A percentile compares a stretch with the other conserved stretches of the same genome.
These are phyloP conservation scores for Gadopsis marmoratus DNA, from an alignment of 2,797 vertebrate genomes.

Conservation along the genomic window DNA sequence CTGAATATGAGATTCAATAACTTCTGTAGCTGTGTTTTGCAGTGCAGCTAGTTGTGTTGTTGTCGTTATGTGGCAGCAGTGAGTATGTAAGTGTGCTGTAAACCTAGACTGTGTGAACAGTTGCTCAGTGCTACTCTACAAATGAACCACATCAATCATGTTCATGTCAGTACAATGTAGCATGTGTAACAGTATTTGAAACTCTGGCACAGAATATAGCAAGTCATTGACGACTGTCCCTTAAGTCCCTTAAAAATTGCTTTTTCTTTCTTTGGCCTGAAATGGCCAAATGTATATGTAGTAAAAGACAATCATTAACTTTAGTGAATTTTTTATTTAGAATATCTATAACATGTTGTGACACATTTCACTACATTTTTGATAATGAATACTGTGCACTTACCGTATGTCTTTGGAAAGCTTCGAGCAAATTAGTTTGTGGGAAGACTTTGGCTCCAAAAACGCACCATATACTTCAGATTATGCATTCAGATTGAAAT, in stretches of 20 bases:
- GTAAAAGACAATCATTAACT: constrained; percentile 45
- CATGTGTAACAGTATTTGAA: constrained; percentile 53
- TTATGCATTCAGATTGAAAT: constrained; percentile 5
- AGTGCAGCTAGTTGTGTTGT: constrained; percentile 68
- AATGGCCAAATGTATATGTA: constrained; percentile 17
- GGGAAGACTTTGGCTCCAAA: neutral
- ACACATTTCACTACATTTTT: constrained; percentile 27
- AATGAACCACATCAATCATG: constrained; percentile 54
- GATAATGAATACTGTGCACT: constrained; percentile 16
- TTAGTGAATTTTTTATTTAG: neutral
- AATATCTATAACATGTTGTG: neutral
- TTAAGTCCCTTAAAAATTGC: neutral
- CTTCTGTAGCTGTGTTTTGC: constrained; percentile 50
- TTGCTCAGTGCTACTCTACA: constrained; percentile 61
- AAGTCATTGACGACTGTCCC: constrained; percentile 9
- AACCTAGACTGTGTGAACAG: constrained; percentile 73
- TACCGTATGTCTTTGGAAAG: constrained; percentile 11
- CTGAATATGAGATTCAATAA: constrained; percentile 50
- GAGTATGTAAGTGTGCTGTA: constrained; percentile 62
- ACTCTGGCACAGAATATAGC: constrained; percentile 20
- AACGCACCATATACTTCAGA: neutral
- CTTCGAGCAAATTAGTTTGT: constrained; percentile 3
- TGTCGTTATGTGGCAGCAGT: constrained; percentile 58
- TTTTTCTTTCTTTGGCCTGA: neutral
- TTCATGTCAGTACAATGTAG: constrained; percentile 42